A percentile compares a stretch with the other conserved stretches of the same genome.
Conservation (phyloP, 2,113 vertebrate genomes). For the Mus spicilegus region DNA sequence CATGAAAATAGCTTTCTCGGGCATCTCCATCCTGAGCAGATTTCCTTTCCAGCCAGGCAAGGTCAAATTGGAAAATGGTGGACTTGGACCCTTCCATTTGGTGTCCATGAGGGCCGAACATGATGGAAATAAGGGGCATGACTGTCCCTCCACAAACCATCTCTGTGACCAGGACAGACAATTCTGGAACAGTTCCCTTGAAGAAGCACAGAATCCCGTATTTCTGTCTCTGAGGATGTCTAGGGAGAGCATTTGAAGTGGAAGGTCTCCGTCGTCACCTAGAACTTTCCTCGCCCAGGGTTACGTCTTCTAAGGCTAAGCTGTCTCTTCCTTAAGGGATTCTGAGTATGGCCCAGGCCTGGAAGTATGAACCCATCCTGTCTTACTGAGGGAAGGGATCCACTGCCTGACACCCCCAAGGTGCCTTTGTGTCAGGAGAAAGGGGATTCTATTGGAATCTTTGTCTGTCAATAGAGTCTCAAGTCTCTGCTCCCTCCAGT, state of each 20-base stretch:
- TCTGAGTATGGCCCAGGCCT: background rate
- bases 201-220: background rate
- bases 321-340: background rate
- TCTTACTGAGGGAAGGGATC: background rate
- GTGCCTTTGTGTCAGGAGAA: background rate
- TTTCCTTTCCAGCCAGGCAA: background rate
- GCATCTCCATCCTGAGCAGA: background rate
- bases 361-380: background rate
- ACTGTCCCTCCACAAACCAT: background rate
- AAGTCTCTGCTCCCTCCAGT: background rate
- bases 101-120: background rate
- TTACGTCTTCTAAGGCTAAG: background rate
- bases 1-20: too few species aligned
- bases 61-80: background rate
- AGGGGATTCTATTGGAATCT: background rate
- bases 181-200: background rate
- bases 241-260: background rate
- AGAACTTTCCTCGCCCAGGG: background rate
- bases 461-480: background rate
- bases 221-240: background rate
- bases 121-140: background rate
- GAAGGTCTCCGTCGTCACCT: fast-evolving
- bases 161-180: background rate
- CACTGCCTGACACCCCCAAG: background rate
- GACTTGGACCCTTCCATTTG: background rate